Base-by-base conservation (phyloP, 2,888 invertebrate genomes). In the Cephus sareptanus region DNA sequence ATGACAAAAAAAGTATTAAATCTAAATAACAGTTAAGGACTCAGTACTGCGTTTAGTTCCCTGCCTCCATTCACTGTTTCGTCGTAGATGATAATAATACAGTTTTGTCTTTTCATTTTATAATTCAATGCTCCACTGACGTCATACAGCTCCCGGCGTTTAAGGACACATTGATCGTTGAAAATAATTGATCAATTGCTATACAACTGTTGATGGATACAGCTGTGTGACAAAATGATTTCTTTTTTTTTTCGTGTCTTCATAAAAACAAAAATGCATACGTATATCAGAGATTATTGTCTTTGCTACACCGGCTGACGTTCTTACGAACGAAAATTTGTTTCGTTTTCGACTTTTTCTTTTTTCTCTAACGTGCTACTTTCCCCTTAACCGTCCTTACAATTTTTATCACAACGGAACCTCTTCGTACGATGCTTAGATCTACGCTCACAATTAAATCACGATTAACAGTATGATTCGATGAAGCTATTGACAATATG, bases 81-180 rank as follows among this genome's bases (percentile, higher is more conserved):
- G 71, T 70, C 75, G 40, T 75, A 56, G 40, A 71, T 15, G 40
- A 40, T 75, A 15, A 4, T 13, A 40, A 40, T 15, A 15, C 1
- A 15, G 15, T 23, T 56, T 56, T 9, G 4, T 23, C 37, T 11
- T 70, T 75, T 71, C 12, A 11, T 31, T 71, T 31, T 71, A 31
- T 71, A 71, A 33, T 71, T 71, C 31, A 78, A 78, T 73, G 33
- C 73, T 78, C 73, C 70, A n/a, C 69, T 56, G 68, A 76, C 73
- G 76, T 33, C 78, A 78, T 70, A 31, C n/a, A 78, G 78, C 78
- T 78, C 78, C 78, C 76, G 73, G 75, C 76, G 78, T 76, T 78
- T 78, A 40, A 75, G 23, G 76, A 71, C 71, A 56, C 56, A 56
- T 56, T 56, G 56, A 56, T 23, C 23, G 23, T 23, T 9, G 2